Conservation (phyloP, 2,888 invertebrate genomes). For the Pristionchus japonicus region DNA sequence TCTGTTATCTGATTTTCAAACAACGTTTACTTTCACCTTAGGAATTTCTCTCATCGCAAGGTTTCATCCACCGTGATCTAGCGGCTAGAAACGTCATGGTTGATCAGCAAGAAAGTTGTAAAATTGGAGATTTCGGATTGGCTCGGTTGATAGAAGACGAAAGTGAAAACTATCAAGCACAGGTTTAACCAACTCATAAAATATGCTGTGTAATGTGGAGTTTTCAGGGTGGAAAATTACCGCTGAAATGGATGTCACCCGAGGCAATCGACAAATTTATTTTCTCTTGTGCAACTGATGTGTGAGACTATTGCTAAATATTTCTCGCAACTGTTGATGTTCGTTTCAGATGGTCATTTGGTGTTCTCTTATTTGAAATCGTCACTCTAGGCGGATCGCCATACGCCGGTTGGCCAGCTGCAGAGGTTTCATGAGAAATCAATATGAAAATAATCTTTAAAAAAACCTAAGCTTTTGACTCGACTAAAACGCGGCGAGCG, state of each 20-base stretch:
- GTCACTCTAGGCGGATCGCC: slow-evolving; percentile 36
- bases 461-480: background rate
- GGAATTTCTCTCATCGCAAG: background rate
- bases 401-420: slow-evolving; percentile 11
- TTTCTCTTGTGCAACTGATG: background rate
- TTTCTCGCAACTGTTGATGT: too few relatives aligned
- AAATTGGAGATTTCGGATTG: slow-evolving; percentile 10
- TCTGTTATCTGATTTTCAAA: background rate
- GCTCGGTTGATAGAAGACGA: background rate
- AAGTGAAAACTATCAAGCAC: background rate
- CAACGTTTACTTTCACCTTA: background rate
- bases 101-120: background rate
- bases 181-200: background rate
- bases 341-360: slow-evolving; percentile 43
- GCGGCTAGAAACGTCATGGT: slow-evolving; percentile 29
- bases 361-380: slow-evolving; percentile 20
- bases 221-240: slow-evolving; percentile 37
- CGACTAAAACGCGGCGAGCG: slow-evolving; percentile 1
- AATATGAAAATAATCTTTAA: too few relatives aligned
- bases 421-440: background rate
- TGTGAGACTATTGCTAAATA: too few relatives aligned
- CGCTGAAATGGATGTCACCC: slow-evolving; percentile 41
- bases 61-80: background rate
- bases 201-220: background rate
- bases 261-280: slow-evolving; percentile 15